Evolutionary conservation across 2,797 vertebrate species (phyloP).

Genomic region (Phrynocephalus vlangalii): DNA sequence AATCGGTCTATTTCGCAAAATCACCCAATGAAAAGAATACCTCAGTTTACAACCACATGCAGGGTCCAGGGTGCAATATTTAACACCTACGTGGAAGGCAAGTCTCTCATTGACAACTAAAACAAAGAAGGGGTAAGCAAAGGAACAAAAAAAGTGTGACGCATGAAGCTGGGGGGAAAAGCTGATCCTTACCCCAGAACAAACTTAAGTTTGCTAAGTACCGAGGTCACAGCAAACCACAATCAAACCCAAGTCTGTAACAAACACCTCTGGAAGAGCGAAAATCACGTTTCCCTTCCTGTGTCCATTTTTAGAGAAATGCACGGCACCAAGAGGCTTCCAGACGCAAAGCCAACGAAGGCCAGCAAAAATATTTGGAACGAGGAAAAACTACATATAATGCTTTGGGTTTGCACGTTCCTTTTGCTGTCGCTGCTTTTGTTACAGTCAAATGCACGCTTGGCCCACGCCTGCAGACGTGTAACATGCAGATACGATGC

Average conservation of each 20-base stretch:
- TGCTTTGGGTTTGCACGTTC: neutral
- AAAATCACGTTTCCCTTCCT: neutral
- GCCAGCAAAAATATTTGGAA: too few species aligned
- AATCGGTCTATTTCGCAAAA: too few species aligned
- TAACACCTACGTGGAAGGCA: too few species aligned
- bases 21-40: neutral
- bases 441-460: neutral
- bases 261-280: too few species aligned
- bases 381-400: neutral
- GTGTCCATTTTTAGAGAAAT: neutral
- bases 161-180: too few species aligned
- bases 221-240: neutral
- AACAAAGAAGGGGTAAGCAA: neutral
- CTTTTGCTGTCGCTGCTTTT: neutral
- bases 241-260: neutral
- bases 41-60: neutral
- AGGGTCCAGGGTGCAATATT: neutral
- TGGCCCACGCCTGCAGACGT: neutral
- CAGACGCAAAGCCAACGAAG: too few species aligned
- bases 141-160: neutral
- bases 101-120: neutral
- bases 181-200: neutral
- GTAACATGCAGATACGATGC: neutral
- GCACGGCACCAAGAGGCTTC: neutral
- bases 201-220: neutral